Evolutionary conservation across 2,888 invertebrate species (phyloP).

Genomic region (Platycnemis pennipes): DNA sequence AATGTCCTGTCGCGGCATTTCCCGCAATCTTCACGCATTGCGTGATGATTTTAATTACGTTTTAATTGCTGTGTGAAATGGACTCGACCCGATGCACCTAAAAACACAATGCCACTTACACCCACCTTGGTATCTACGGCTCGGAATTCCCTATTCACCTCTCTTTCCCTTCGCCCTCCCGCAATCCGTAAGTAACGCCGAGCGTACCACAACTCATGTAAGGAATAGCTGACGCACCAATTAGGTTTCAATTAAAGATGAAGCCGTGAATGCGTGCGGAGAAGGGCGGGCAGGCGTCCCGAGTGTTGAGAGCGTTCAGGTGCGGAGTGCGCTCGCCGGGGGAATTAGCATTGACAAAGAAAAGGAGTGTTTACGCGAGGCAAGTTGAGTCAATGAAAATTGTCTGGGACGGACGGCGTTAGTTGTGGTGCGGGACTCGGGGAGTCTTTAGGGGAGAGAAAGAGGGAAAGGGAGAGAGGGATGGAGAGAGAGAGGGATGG

Average conservation of each 20-base stretch:
- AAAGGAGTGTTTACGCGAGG: slow-evolving; percentile 20
- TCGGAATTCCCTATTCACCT: not conserved
- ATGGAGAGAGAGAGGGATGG: not conserved
- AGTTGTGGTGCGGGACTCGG: not conserved
- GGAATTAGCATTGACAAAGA: not conserved
- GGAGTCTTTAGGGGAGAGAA: not conserved
- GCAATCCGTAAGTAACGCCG: not conserved
- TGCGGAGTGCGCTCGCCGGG: not conserved
- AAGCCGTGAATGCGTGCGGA: not conserved
- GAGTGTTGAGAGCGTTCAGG: not conserved
- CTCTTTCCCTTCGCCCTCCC: not conserved
- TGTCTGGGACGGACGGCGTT: not conserved
- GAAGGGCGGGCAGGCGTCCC: not conserved
- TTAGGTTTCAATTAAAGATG: slow-evolving; percentile 39
- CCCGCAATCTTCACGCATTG: not conserved
- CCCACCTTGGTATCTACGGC: not conserved
- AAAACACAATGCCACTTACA: not conserved
- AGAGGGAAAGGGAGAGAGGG: not conserved
- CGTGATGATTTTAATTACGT: slow-evolving; percentile 14
- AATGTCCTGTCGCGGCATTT: not conserved
- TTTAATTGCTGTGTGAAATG: not conserved
- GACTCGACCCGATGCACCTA: not conserved
- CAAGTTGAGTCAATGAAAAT: slow-evolving; percentile 15
- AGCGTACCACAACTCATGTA: slow-evolving; percentile 4
- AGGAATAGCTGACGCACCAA: slow-evolving; percentile 36